Base-by-base conservation (phyloP, 2,888 invertebrate species). In the Mesorhabditis sp. region DNA sequence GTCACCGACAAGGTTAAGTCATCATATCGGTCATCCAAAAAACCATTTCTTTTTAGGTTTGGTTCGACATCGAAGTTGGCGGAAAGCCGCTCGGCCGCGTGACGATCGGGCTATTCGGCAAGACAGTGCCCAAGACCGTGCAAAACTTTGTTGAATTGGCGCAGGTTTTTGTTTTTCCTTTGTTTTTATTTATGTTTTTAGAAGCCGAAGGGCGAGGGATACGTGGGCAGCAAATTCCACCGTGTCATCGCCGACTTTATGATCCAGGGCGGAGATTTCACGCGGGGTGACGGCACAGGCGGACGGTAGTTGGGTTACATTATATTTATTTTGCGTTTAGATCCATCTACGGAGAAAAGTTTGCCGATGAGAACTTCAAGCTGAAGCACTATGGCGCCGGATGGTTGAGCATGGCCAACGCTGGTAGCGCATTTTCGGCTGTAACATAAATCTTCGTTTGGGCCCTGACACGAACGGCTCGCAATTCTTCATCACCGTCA, bases 341-440 rank as follows among this genome's bases (percentile, higher is more conserved):
- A 74, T 82, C 81, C 15, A 85, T 85, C 72, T 85, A 80, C 68
- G 86, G 86, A 15, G 86, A 83, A 62, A 86, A 85, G 73, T 85
- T 85, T 72, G 90, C 81, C 62, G 80, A 77, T 44, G 78, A 78
- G 70, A 78, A 78, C 74, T 78, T 78, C 74, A 78, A 77, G 65
- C 76, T 84, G 71, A 76, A 82, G 75, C 84, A 84, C 74, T 84
- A 85, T 71, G 84, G 84, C 68, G 75, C 84, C 43, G 94, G 95
- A 70, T 92, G 93, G 87, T 88, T 95, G 62, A 92, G 93, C 76
- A 94, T 95, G 95, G 95, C 94, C 2, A 95, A 95, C 82, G 87
- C 88, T 69, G 89, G 89, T 65, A 74, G 74, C 62, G 89, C 95
- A 84, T 6, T n/a, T 67, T 6, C 7, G 3, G 45, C 10, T n/a